Percentiles rank a stretch among this genome's conserved stretches.
These are phyloP conservation scores for Melanotaenia trifasciata DNA, from an alignment of 2,797 vertebrate species.

Conservation along the genomic window DNA sequence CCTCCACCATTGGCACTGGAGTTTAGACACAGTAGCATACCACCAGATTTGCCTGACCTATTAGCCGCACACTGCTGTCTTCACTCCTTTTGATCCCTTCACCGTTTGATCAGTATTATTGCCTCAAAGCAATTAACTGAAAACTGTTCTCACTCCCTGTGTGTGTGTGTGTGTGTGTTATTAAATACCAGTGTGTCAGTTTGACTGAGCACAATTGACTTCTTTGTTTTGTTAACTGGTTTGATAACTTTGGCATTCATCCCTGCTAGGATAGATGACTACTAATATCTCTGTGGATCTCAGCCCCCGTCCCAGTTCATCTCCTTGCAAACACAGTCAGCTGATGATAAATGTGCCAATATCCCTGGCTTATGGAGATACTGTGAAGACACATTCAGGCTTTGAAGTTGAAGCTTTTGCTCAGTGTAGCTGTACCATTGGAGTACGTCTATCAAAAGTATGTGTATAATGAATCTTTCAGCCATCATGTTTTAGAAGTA, in stretches of 20 bases:
- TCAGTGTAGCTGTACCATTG: background rate
- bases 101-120: conserved; percentile 75
- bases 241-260: conserved; percentile 66
- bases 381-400: conserved; percentile 14
- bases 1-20: conserved; percentile 27
- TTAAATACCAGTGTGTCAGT: conserved; percentile 77
- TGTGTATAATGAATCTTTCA: conserved; percentile 41
- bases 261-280: conserved; percentile 48
- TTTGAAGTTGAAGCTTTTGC: conserved; percentile 4
- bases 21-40: conserved; percentile 35
- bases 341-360: conserved; percentile 14
- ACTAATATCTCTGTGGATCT: conserved; percentile 43
- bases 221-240: conserved; percentile 72
- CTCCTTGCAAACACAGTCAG: conserved; percentile 5
- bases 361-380: conserved; percentile 12
- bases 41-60: conserved; percentile 58
- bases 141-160: conserved; percentile 50
- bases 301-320: conserved; percentile 22
- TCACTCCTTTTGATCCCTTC: conserved; percentile 71
- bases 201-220: conserved; percentile 76
- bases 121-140: conserved; percentile 77
- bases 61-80: conserved; percentile 54
- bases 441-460: conserved; percentile 40
- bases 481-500: conserved; percentile 47
- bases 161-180: conserved; percentile 61